These are phyloP conservation scores for Scaptomyza hsui DNA, from an alignment of 1,140 invertebrate species.

Conservation along the genomic window DNA sequence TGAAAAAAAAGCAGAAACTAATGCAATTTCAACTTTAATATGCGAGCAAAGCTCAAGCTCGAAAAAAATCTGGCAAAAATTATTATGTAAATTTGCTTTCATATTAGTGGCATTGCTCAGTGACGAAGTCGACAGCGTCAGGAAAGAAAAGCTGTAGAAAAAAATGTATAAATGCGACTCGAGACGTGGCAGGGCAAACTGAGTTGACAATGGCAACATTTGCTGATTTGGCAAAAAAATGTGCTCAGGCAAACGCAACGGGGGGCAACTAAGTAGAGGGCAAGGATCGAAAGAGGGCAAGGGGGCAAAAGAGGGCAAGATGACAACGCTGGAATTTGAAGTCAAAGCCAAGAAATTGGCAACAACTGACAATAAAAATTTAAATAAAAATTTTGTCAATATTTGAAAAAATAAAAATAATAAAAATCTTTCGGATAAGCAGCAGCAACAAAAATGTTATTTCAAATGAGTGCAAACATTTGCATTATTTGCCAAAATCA, in stretches of 20 bases:
- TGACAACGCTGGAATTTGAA: conserved; percentile 57
- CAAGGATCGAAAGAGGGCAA: neutral
- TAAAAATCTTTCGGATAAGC: conserved; percentile 32
- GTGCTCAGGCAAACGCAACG: conserved; percentile 35
- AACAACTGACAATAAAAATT: conserved; percentile 67
- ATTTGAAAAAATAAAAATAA: conserved; percentile 58
- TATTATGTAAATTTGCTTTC: conserved; percentile 82
- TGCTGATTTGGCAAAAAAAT: conserved; percentile 80
- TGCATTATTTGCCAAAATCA: conserved; percentile 75
- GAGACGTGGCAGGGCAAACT: conserved; percentile 48
- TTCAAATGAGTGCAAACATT: conserved; percentile 75
- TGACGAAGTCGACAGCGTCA: conserved; percentile 45
- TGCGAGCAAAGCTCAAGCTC: conserved; percentile 13
- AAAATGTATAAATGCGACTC: conserved; percentile 40
- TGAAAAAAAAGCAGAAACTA: conserved; percentile 41
- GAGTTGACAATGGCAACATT: conserved; percentile 77
- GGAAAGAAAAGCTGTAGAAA: conserved; percentile 6
- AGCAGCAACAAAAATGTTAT: conserved; percentile 67
- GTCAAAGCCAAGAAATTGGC: conserved; percentile 72
- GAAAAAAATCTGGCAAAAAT: conserved; percentile 72
- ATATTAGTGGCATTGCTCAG: conserved; percentile 75
- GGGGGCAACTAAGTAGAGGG: neutral
- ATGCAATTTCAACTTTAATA: conserved; percentile 56
- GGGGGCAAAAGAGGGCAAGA: neutral
- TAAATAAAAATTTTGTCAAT: conserved; percentile 80